A percentile compares a stretch with the other conserved stretches of the same genome.
Evolutionary conservation across 2,113 vertebrate species (phyloP).

Genomic region (Heteronetta atricapilla): DNA sequence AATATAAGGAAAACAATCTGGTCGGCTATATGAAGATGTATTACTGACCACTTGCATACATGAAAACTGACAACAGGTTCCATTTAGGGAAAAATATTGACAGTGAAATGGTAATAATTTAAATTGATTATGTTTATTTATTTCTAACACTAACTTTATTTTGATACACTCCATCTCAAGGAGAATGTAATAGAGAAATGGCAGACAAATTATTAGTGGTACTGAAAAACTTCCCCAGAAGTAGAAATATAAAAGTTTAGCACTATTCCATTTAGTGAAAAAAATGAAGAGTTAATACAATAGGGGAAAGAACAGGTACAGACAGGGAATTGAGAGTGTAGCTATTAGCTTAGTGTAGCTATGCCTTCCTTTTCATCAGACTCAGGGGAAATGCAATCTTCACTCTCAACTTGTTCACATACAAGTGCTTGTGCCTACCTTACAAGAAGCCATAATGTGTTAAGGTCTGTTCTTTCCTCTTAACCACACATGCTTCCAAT

Average conservation of each 20-base stretch:
- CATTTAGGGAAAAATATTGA: neutral
- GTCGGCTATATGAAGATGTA: neutral
- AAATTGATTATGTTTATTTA: neutral
- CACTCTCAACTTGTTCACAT: fast-evolving
- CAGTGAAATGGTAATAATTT: neutral
- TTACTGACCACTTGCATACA: neutral
- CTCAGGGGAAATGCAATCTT: neutral
- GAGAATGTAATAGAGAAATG: neutral
- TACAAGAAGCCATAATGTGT: fast-evolving
- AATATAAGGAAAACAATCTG: neutral
- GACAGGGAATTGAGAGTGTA: neutral
- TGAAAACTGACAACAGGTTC: neutral
- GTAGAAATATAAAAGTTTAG: neutral
- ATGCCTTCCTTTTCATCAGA: neutral
- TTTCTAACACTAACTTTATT: neutral
- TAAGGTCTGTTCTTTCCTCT: neutral
- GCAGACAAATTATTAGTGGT: neutral
- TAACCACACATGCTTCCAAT: neutral
- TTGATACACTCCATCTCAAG: neutral
- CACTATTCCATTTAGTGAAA: neutral
- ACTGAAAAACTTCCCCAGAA: neutral
- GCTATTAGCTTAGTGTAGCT: neutral
- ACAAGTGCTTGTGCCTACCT: neutral
- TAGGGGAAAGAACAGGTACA: neutral
- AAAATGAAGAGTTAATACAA: neutral